phyloP scores from a whole-genome alignment of 2,797 vertebrate species.

The Peromyscus melanophrys region DNA sequence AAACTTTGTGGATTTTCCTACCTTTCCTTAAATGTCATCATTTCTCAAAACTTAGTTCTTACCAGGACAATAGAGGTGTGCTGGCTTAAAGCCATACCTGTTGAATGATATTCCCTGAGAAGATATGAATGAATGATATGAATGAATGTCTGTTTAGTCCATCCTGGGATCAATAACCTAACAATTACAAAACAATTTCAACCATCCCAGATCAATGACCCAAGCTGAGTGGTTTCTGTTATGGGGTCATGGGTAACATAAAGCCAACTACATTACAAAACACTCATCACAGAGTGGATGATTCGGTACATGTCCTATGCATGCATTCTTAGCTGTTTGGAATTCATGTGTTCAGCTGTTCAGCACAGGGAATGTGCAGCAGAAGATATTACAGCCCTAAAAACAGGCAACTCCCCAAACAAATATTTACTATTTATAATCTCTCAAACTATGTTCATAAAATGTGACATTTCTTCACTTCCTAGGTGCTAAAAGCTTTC shows the following conservation, averaged over 20 bases:
- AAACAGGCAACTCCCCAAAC: neutral
- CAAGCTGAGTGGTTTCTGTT: neutral
- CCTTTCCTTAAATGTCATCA: too few species aligned
- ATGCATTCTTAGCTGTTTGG: too few species aligned
- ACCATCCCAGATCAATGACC: neutral
- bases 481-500: neutral
- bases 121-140: neutral
- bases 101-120: neutral
- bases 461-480: neutral
- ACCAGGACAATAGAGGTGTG: too few species aligned
- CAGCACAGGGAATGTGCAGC: neutral
- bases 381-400: neutral
- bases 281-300: neutral
- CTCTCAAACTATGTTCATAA: neutral
- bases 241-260: neutral
- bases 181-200: neutral
- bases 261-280: neutral
- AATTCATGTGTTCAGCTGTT: too few species aligned
- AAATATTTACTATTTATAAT: neutral
- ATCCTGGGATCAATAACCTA: neutral
- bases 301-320: too few species aligned
- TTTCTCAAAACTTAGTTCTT: too few species aligned
- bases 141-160: neutral
- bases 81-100: too few species aligned
- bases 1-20: too few species aligned